Percentiles rank a stretch among this genome's conserved stretches.
phyloP scores from a whole-genome alignment of 2,113 vertebrate species.

The Aleadryas rufinucha region DNA sequence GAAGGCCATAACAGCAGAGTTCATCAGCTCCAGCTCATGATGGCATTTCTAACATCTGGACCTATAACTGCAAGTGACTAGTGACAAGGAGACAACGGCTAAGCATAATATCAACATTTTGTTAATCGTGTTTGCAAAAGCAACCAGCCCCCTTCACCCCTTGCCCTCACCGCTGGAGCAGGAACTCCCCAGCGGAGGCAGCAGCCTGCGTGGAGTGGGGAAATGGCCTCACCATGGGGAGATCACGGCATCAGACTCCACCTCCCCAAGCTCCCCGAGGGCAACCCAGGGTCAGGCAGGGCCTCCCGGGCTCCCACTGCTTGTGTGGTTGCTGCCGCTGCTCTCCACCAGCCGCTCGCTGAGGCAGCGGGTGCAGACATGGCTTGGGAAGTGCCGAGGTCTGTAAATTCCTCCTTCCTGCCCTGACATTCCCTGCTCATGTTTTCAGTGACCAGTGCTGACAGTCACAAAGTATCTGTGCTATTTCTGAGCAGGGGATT shows the following conservation, averaged over 20 bases:
- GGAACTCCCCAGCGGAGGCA: not conserved
- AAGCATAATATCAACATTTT: conserved; percentile 66
- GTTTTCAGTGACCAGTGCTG: not conserved
- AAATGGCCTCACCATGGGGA: not conserved
- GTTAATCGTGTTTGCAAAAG: conserved; percentile 41
- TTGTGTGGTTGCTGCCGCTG: not conserved
- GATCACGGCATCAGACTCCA: accelerated
- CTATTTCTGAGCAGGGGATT: not conserved
- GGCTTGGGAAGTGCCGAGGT: not conserved
- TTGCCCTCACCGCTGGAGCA: conserved; percentile 36
- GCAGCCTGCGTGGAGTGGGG: not conserved
- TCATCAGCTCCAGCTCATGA: not conserved
- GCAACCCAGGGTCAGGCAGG: not conserved
- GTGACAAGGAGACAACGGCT: conserved; percentile 40
- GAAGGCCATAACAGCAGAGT: not conserved
- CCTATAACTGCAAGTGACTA: conserved; percentile 26
- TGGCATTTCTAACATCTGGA: not conserved
- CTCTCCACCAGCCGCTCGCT: accelerated
- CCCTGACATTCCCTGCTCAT: accelerated
- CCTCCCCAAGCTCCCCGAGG: not conserved
- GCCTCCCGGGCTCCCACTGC: conserved; percentile 11
- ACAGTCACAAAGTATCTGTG: not conserved
- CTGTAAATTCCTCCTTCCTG: not conserved
- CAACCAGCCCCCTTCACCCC: conserved; percentile 23
- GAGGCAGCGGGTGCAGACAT: not conserved